Evolutionary conservation across 2,113 vertebrate genomes (phyloP).

Genomic region (human (Homo sapiens)): DNA sequence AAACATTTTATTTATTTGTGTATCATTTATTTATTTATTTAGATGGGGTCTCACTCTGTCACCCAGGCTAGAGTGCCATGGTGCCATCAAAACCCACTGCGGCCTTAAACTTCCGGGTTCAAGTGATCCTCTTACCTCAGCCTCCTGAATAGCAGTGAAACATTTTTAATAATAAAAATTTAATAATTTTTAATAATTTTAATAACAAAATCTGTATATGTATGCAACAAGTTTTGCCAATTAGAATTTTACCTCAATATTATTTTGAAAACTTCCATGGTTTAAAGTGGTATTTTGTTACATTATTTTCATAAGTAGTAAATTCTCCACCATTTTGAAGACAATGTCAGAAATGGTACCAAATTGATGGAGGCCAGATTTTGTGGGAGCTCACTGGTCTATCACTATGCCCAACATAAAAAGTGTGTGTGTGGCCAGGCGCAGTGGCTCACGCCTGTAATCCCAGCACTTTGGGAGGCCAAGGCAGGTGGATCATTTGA

Average conservation of each 20-base stretch:
- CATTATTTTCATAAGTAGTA: not conserved
- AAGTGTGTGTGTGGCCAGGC: not conserved
- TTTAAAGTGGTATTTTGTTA: not conserved
- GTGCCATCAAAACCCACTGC: not conserved
- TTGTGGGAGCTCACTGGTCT: not conserved
- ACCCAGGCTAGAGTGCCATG: not conserved
- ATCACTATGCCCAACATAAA: not conserved
- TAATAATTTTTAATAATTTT: too few relatives aligned
- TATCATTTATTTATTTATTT: not conserved
- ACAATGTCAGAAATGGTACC: not conserved
- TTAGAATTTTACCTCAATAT: slow-evolving; percentile 13
- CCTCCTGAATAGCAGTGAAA: not conserved
- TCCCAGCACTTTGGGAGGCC: too few relatives aligned
- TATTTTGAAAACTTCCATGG: not conserved
- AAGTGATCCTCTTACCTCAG: not conserved
- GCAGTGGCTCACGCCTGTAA: too few relatives aligned
- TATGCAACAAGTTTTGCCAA: not conserved
- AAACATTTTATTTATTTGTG: not conserved
- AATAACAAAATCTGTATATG: not conserved
- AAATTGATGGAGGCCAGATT: not conserved
- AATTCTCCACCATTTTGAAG: not conserved
- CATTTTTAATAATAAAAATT: not conserved
- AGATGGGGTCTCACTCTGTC: not conserved
- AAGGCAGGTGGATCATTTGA: too few relatives aligned
- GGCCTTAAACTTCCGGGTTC: not conserved